Base-by-base conservation (phyloP, 2,113 vertebrate species). In the Gnathonemus longibarbis region DNA sequence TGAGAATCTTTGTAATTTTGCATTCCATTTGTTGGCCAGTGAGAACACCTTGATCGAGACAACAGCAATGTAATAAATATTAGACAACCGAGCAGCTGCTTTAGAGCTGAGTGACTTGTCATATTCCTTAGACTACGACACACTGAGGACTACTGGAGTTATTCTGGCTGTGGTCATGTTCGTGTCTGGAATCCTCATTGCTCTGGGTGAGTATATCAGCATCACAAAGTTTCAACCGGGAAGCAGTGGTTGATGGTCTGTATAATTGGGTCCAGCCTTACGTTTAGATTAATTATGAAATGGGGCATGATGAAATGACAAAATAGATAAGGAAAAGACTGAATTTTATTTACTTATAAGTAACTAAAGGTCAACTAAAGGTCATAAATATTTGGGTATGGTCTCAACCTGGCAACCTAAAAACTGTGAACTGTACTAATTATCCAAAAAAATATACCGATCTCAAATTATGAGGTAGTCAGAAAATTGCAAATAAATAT, bases 111-210 rank as follows among this genome's bases (percentile, higher is more conserved):
- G 48, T 13, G 6, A 17, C 74, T 91, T 66, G 91, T 87, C 92
- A 3, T 87, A 86, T 83, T 46, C 88, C 93, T 48, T 92, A 98
- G 97, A 98, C 94, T 98, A 98, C 52, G 97, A 97, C 48, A 97
- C 97, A 0, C 90, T 98, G 91, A 93, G 96, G 92, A 97, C 95
- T 2, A 96, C 97, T 2, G 97, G 97, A n/a, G 94, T 98, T 88
- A 94, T 97, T 92, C 95, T 98, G 11, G 97, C 96, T 42, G 94
- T 96, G 56, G 70, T 98, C 89, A 96, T 98, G 97, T 98, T 97
- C 92, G 92, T 97, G 48, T 88, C 95, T 88, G 97, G 97, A 86
- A 98, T 98, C 93, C 90, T 98, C 92, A 97, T 97, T 92, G 94
- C 97, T 74, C 62, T 98, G 93, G 97, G 97, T 98, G 95, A 96